Evolutionary conservation across 2,797 vertebrate species (phyloP).

Genomic region (Synaphobranchus kaupii): DNA sequence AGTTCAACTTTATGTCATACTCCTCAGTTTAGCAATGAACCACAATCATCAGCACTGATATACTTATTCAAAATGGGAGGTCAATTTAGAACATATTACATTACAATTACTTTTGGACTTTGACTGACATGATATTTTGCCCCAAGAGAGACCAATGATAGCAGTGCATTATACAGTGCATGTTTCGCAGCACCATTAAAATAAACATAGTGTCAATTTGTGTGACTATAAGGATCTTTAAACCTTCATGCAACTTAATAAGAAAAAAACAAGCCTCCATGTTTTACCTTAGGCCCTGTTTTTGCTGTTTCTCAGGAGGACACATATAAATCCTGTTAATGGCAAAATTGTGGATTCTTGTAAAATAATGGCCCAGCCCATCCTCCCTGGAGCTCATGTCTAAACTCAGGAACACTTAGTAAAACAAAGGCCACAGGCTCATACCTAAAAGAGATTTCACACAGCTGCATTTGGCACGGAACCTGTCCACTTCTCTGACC

Average conservation of each 20-base stretch:
- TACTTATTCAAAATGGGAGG: neutral
- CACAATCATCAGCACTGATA: neutral
- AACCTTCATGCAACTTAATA: neutral
- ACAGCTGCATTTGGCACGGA: slow-evolving; percentile 20
- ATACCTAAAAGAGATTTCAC: neutral
- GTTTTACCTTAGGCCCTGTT: slow-evolving; percentile 12
- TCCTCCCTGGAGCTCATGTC: neutral
- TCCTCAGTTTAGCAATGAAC: neutral
- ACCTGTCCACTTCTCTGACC: neutral
- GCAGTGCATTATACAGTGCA: neutral
- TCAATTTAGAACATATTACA: neutral
- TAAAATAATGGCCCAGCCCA: slow-evolving; percentile 5
- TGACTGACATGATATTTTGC: neutral
- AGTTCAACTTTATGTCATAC: neutral
- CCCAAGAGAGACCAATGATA: neutral
- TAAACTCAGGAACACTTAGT: slow-evolving; percentile 24
- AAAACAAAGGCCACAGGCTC: slow-evolving; percentile 10
- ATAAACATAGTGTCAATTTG: slow-evolving; percentile 7
- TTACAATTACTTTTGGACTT: neutral
- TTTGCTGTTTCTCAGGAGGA: neutral
- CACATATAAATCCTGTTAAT: slow-evolving; percentile 7
- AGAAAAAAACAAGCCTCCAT: neutral
- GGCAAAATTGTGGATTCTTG: slow-evolving; percentile 14
- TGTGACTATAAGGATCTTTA: neutral
- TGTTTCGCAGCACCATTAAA: slow-evolving; percentile 9